Percentiles rank a stretch among this genome's conserved stretches.
Conservation (phyloP, 2,797 vertebrate genomes). For the Alfaro cultratus region DNA sequence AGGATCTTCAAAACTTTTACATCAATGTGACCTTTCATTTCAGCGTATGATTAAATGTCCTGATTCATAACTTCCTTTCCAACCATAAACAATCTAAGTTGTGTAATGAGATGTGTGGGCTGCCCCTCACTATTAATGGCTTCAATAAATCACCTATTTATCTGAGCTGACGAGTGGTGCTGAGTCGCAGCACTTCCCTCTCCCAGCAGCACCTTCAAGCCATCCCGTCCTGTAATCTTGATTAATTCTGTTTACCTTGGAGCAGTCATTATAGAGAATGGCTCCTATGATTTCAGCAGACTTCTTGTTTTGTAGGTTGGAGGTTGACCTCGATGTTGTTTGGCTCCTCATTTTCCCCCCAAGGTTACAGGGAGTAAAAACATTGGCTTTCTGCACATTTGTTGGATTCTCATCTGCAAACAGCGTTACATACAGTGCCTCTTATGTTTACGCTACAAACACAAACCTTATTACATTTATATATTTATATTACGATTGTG, state of each 20-base stretch:
- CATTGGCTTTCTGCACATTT: too few relatives aligned
- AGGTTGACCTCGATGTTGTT: conserved; percentile 36
- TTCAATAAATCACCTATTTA: conserved; percentile 75
- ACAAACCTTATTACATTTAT: neutral
- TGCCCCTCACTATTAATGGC: conserved; percentile 67
- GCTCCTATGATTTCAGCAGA: conserved; percentile 58
- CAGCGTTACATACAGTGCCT: neutral
- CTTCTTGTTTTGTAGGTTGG: conserved; percentile 32
- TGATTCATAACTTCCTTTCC: conserved; percentile 41
- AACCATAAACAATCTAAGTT: conserved; percentile 49
- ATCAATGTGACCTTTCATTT: conserved; percentile 46
- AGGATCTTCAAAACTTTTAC: conserved; percentile 14
- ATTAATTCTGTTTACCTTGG: conserved; percentile 79
- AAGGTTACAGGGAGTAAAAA: conserved; percentile 31
- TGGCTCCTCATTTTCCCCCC: conserved; percentile 17
- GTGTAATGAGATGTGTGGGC: conserved; percentile 67
- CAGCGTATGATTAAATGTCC: conserved; percentile 35
- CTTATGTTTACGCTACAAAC: neutral
- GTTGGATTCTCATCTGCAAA: conserved; percentile 8
- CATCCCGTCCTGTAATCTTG: conserved; percentile 67
- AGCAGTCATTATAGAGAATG: conserved; percentile 58
- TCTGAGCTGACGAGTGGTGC: conserved; percentile 36
- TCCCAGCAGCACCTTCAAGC: conserved; percentile 46
- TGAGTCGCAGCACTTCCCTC: conserved; percentile 42
- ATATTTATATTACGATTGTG: neutral